phyloP scores from a whole-genome alignment of 2,797 vertebrate species.

The Phalanger gymnotis region DNA sequence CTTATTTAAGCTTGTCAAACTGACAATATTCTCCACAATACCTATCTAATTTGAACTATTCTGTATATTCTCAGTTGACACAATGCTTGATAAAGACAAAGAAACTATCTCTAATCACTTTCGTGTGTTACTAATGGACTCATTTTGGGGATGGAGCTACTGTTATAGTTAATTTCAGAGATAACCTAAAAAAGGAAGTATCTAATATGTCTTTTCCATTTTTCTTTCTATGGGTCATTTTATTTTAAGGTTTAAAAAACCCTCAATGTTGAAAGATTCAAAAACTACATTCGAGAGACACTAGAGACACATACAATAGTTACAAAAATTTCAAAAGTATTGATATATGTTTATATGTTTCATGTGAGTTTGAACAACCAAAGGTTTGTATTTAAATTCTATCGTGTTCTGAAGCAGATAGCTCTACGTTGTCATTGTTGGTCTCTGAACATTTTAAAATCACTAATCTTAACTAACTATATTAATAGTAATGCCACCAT shows the following conservation, averaged over 20 bases:
- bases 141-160: slow-evolving; percentile 42
- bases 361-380: neutral
- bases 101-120: slow-evolving; percentile 52
- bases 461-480: neutral
- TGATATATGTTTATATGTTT: neutral
- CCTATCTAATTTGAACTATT: slow-evolving; percentile 42
- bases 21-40: neutral
- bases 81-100: slow-evolving; percentile 57
- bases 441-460: neutral
- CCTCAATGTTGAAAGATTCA: neutral
- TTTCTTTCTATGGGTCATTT: slow-evolving; percentile 34
- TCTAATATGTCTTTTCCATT: slow-evolving; percentile 1
- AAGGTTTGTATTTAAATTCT: neutral
- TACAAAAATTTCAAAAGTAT: neutral
- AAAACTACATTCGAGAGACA: neutral
- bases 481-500: neutral
- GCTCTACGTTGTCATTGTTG: neutral
- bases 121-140: slow-evolving; percentile 55
- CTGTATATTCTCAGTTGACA: slow-evolving; percentile 42
- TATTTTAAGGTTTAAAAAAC: slow-evolving; percentile 2
- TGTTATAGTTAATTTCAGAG: slow-evolving; percentile 63
- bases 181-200: slow-evolving; percentile 13
- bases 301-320: neutral
- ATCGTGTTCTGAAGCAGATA: neutral
- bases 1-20: slow-evolving; percentile 60